Evolutionary conservation across 2,888 invertebrate genomes (phyloP).

Genomic region (Gari tellinella): DNA sequence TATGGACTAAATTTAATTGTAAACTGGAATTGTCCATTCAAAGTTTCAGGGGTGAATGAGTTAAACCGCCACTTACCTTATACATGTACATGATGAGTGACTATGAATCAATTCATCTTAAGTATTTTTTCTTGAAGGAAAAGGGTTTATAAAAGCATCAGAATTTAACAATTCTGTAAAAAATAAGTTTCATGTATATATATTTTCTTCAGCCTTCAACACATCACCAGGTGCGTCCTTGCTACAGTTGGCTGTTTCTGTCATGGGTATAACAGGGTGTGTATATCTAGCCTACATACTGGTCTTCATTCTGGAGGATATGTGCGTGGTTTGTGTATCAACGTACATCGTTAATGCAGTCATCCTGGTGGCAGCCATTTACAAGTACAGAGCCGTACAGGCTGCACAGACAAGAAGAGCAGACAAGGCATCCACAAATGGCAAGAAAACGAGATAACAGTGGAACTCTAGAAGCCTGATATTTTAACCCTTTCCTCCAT

Average conservation of each 20-base stretch:
- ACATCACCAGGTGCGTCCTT: constrained; percentile 45
- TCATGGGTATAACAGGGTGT: constrained; percentile 87
- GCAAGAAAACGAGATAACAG: too few relatives aligned
- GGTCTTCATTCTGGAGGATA: constrained; percentile 90
- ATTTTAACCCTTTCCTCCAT: too few relatives aligned
- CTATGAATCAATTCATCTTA: too few relatives aligned
- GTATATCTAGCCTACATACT: constrained; percentile 92
- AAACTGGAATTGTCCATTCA: too few relatives aligned
- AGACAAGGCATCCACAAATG: neutral
- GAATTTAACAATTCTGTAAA: too few relatives aligned
- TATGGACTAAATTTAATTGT: too few relatives aligned
- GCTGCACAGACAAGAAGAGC: neutral
- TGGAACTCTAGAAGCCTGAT: neutral
- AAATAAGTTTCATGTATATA: too few relatives aligned
- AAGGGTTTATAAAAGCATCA: too few relatives aligned
- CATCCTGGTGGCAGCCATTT: constrained; percentile 41
- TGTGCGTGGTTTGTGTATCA: constrained; percentile 93
- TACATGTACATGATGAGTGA: too few relatives aligned
- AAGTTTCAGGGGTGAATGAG: too few relatives aligned
- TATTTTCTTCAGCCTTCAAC: constrained; percentile 66
- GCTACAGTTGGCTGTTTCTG: constrained; percentile 85
- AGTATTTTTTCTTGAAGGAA: too few relatives aligned
- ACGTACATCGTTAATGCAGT: constrained; percentile 86
- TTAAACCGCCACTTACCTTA: too few relatives aligned
- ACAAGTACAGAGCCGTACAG: constrained; percentile 41